Conservation (phyloP, 2,113 vertebrate species). For the Takifugu bimaculatus region DNA sequence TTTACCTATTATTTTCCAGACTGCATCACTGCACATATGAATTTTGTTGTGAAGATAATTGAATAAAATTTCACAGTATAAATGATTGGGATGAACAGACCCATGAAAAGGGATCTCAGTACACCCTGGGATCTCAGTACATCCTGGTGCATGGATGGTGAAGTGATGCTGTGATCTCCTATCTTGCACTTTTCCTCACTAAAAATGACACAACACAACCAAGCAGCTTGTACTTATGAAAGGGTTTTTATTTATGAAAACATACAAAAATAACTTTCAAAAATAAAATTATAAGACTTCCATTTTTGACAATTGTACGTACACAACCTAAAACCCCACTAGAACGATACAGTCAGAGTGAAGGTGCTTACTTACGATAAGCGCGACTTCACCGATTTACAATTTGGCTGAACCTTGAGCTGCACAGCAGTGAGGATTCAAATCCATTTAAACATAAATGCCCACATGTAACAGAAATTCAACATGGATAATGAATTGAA, state of each 20-base stretch:
- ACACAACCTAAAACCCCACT: conserved; percentile 20
- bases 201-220: background rate
- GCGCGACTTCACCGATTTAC: conserved; percentile 1
- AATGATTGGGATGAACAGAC: too few relatives aligned
- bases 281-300: conserved; percentile 71
- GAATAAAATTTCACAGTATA: too few relatives aligned
- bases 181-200: too few relatives aligned
- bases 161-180: too few relatives aligned
- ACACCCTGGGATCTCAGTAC: too few relatives aligned
- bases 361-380: conserved; percentile 11
- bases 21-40: background rate
- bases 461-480: background rate
- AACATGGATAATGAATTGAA: background rate
- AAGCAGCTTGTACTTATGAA: conserved; percentile 50
- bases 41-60: background rate
- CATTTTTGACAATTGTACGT: conserved; percentile 43
- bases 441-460: conserved; percentile 3
- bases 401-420: conserved; percentile 38
- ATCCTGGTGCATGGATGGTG: too few relatives aligned
- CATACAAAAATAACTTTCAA: conserved; percentile 65
- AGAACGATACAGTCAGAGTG: conserved; percentile 14
- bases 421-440: conserved; percentile 68
- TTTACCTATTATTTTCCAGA: too few relatives aligned
- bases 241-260: conserved; percentile 76
- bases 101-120: too few relatives aligned